Evolutionary conservation across 1,140 invertebrate genomes (phyloP).

Genomic region (Hestina assimilis): DNA sequence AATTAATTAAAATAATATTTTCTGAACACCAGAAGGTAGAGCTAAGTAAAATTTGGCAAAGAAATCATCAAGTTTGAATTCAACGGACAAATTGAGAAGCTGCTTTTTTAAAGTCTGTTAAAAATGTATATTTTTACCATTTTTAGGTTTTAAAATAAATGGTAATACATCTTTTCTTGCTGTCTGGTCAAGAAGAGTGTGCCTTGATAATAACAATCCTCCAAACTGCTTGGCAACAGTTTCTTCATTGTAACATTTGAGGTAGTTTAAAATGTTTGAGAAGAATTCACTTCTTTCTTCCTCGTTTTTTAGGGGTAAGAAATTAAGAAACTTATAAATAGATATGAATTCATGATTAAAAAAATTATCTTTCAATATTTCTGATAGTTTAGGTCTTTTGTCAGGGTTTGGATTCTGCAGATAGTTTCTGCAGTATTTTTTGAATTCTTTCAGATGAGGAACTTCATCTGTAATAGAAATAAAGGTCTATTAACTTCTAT

Average conservation of each 20-base stretch:
- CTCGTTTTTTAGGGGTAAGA: conserved; percentile 87
- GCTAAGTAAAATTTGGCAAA: too few species aligned
- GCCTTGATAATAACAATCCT: conserved; percentile 86
- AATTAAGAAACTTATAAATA: conserved; percentile 88
- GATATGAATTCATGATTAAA: conserved; percentile 91
- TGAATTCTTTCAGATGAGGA: conserved; percentile 83
- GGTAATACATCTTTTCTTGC: conserved; percentile 88
- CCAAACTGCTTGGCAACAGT: conserved; percentile 88
- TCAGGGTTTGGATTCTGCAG: conserved; percentile 81
- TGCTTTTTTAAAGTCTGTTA: too few species aligned
- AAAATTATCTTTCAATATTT: conserved; percentile 84
- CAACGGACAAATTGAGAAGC: too few species aligned
- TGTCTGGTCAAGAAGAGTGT: conserved; percentile 88
- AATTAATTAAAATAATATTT: conserved; percentile 1
- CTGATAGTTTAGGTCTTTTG: conserved; percentile 80
- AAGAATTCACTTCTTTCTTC: conserved; percentile 89
- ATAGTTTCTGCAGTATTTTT: conserved; percentile 81
- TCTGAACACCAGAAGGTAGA: too few species aligned
- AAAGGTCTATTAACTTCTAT: conserved; percentile 1
- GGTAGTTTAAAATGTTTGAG: conserved; percentile 80
- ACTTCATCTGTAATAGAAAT: conserved; percentile 80
- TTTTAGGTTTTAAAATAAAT: conserved; percentile 84
- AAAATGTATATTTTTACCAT: conserved; percentile 56
- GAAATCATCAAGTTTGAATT: too few species aligned
- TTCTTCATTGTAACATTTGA: conserved; percentile 86